These are phyloP conservation scores for Graptemys geographica DNA, from an alignment of 2,797 vertebrate species.

Conservation along the genomic window DNA sequence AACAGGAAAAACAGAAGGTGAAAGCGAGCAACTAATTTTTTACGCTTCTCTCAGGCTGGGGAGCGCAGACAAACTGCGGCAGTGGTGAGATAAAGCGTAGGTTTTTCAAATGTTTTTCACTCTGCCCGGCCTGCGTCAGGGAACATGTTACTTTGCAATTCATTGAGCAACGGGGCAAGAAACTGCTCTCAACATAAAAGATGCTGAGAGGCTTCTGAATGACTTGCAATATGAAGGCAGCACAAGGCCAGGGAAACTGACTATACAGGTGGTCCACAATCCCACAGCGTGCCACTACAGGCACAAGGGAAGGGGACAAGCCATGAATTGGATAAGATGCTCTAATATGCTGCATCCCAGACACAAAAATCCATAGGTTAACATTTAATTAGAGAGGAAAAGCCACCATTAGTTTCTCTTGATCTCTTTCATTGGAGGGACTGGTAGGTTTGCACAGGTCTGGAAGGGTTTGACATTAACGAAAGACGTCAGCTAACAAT, in stretches of 20 bases:
- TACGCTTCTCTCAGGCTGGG: not conserved
- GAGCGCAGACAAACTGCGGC: not conserved
- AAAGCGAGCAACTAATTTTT: not conserved
- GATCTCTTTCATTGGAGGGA: not conserved
- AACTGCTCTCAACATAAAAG: not conserved
- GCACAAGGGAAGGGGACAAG: not conserved
- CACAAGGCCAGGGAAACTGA: not conserved
- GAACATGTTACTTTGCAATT: not conserved
- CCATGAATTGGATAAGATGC: not conserved
- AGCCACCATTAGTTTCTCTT: not conserved
- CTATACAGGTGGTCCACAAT: not conserved
- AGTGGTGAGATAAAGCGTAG: not conserved
- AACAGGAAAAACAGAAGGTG: not conserved
- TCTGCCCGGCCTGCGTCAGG: not conserved
- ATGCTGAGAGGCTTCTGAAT: not conserved
- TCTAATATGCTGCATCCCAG: not conserved
- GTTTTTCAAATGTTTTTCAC: not conserved
- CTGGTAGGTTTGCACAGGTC: too few relatives aligned
- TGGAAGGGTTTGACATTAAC: not conserved
- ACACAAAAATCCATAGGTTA: slow-evolving; percentile 20
- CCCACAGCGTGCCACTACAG: not conserved
- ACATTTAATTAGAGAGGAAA: not conserved
- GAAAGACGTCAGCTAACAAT: not conserved
- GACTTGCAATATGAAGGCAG: not conserved
- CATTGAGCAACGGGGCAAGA: not conserved